Percentiles rank a stretch among this genome's conserved stretches.
Conservation (phyloP, 2,888 invertebrate genomes). For the Drosophila neoperkinsi region DNA sequence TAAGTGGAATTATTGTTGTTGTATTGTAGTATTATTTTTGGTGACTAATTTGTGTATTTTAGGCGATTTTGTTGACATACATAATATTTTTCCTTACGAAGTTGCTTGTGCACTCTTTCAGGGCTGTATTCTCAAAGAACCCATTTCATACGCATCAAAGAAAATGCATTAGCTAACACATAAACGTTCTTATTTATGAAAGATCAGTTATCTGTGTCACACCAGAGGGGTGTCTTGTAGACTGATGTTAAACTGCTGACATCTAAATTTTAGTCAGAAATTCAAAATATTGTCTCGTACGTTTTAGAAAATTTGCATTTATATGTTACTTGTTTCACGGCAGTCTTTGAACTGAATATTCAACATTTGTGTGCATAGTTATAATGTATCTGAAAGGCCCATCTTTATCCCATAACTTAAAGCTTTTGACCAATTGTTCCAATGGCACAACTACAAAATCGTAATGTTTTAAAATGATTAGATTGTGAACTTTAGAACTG, state of each 20-base stretch:
- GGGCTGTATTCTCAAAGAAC: too few relatives aligned
- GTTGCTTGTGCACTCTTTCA: neutral
- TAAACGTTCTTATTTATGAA: neutral
- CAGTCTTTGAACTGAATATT: too few relatives aligned
- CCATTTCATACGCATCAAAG: neutral
- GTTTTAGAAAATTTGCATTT: too few relatives aligned
- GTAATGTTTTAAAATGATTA: too few relatives aligned
- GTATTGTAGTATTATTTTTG: neutral
- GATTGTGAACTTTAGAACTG: too few relatives aligned
- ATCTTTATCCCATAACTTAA: neutral
- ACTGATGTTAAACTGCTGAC: neutral
- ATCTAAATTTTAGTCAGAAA: too few relatives aligned
- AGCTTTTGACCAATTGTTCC: neutral
- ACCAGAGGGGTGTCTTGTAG: neutral
- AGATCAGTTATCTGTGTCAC: neutral
- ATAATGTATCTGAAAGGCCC: too few relatives aligned
- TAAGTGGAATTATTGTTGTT: too few relatives aligned
- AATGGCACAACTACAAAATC: neutral
- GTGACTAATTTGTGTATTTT: neutral
- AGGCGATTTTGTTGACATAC: neutral
- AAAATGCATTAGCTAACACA: neutral
- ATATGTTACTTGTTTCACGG: too few relatives aligned
- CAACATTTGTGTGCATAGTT: too few relatives aligned
- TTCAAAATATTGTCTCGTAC: too few relatives aligned
- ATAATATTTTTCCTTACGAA: neutral